A percentile compares a stretch with the other conserved stretches of the same genome.
Conservation (phyloP, 35 echinoderm and acorn worm genomes). For the Ophiothrix spiculata region DNA sequence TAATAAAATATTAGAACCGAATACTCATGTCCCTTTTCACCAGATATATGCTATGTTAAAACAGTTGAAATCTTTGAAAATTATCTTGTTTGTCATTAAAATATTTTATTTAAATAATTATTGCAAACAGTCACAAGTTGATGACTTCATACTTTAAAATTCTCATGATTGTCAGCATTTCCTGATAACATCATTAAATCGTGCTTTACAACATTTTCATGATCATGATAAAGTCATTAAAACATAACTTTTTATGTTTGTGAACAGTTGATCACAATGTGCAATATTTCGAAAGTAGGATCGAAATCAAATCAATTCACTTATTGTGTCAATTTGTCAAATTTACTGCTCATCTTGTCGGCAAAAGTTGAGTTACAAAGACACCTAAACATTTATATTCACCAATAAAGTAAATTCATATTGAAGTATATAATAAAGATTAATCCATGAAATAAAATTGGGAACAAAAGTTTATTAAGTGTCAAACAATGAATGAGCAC, state of each 20-base stretch:
- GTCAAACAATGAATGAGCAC: not conserved
- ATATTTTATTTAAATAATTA: not conserved
- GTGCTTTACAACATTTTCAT: not conserved
- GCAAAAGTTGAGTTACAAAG: not conserved
- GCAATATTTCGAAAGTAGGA: not conserved
- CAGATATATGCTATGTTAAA: not conserved
- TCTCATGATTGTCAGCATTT: too few relatives aligned
- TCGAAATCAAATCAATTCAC: too few relatives aligned
- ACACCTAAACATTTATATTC: not conserved
- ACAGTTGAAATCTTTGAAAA: not conserved
- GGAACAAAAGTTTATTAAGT: not conserved
- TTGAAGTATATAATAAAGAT: not conserved
- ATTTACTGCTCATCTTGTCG: not conserved
- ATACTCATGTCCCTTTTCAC: not conserved
- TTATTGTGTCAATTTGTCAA: not conserved
- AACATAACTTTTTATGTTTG: not conserved
- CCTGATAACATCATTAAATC: too few relatives aligned
- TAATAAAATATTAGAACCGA: not conserved
- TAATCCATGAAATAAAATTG: not conserved
- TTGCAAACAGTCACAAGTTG: not conserved
- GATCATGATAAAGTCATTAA: not conserved
- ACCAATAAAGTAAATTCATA: not conserved
- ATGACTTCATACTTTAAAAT: not conserved
- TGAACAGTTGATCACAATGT: not conserved
- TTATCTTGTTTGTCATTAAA: not conserved